phyloP scores from a whole-genome alignment of 2,797 vertebrate species.

The Echiichthys vipera region DNA sequence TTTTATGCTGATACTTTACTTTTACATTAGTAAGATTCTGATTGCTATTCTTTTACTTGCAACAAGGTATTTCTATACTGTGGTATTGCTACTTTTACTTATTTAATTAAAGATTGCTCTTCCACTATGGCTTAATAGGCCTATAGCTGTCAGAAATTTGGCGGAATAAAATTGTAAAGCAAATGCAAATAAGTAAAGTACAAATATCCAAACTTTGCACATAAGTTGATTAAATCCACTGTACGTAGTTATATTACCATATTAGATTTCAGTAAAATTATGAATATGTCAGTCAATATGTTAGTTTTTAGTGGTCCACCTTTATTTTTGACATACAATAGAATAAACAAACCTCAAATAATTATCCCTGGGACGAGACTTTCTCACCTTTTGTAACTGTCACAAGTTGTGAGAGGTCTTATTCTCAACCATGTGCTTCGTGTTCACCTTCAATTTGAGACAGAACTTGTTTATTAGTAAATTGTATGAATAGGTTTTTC shows the following conservation, averaged over 20 bases:
- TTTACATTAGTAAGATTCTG: too few species aligned
- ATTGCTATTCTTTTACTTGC: too few species aligned
- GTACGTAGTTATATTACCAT: background rate
- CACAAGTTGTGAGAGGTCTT: background rate
- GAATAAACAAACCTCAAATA: background rate
- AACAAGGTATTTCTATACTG: too few species aligned
- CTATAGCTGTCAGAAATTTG: too few species aligned
- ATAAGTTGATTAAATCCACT: too few species aligned
- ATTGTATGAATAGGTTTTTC: background rate
- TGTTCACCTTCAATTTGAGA: background rate
- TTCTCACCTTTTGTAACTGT: background rate
- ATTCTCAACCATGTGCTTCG: background rate
- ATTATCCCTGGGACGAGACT: too few species aligned
- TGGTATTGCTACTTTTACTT: too few species aligned
- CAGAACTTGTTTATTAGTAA: too few species aligned
- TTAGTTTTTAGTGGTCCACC: background rate
- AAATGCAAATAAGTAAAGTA: background rate
- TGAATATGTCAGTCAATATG: background rate
- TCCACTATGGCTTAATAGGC: too few species aligned
- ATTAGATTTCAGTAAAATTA: background rate
- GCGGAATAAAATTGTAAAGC: background rate
- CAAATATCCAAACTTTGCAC: background rate
- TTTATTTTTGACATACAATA: background rate
- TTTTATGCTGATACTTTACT: too few species aligned
- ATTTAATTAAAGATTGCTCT: too few species aligned